phyloP scores from a whole-genome alignment of 2,888 invertebrate genomes.

The Ashinkailepas kermadecensis region DNA sequence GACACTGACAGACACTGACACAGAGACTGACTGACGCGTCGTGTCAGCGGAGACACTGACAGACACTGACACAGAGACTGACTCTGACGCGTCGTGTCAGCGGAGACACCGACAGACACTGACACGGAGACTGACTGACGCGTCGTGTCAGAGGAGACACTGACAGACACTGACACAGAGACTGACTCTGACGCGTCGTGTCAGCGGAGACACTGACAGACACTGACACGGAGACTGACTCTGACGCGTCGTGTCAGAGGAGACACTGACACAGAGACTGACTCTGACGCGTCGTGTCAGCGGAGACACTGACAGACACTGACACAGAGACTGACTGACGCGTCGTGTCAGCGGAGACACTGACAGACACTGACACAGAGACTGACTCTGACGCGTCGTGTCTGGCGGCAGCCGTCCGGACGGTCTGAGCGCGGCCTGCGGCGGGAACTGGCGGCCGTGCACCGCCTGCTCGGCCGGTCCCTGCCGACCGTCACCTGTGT shows the following conservation, averaged over 20 bases:
- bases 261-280: background rate
- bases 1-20: no score
- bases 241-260: background rate
- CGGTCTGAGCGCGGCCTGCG: background rate
- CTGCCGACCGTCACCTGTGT: background rate
- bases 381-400: background rate
- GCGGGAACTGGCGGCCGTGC: background rate
- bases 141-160: no score
- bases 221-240: no score
- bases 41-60: background rate
- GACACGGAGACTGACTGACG: no score
- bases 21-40: background rate
- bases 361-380: background rate
- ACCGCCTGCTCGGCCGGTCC: background rate
- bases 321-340: background rate
- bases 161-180: no score
- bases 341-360: background rate
- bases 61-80: background rate
- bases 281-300: background rate
- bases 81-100: background rate
- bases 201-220: no score
- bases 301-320: background rate
- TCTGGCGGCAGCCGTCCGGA: background rate
- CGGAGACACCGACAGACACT: no score
- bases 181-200: no score